A percentile compares a stretch with the other conserved stretches of the same genome.
These are phyloP conservation scores for Misgurnus anguillicaudatus DNA, from an alignment of 2,113 vertebrate genomes.

Conservation along the genomic window DNA sequence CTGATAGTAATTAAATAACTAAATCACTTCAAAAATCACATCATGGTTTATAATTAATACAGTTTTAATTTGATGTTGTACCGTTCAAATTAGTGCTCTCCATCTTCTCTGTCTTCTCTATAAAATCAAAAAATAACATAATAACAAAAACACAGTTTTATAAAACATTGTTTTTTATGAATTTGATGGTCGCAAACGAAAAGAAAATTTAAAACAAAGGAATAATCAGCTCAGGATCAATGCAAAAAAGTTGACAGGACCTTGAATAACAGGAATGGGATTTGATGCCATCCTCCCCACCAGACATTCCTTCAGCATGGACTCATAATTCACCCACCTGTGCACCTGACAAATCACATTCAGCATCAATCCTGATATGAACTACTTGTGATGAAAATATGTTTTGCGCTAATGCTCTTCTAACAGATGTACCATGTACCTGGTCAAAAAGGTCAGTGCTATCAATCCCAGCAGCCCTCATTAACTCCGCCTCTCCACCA, in stretches of 20 bases:
- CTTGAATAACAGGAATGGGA: constrained; percentile 71
- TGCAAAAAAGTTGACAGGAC: constrained; percentile 64
- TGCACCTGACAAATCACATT: constrained; percentile 79
- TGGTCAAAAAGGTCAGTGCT: constrained; percentile 95
- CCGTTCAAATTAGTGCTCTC: constrained; percentile 39
- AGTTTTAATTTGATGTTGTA: constrained; percentile 14
- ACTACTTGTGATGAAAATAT: neutral
- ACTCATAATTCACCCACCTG: constrained; percentile 98
- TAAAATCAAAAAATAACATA: constrained; percentile 12
- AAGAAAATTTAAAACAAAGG: too few species aligned
- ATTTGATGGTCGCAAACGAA: too few species aligned
- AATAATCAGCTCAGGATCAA: too few species aligned
- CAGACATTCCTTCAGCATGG: constrained; percentile 95
- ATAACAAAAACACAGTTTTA: neutral
- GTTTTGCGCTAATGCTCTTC: neutral
- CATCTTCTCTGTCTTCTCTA: constrained; percentile 34
- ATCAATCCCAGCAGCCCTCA: constrained; percentile 91
- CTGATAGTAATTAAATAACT: constrained; percentile 44
- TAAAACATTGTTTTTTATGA: too few species aligned
- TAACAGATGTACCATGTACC: constrained; percentile 67
- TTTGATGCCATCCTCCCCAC: constrained; percentile 90
- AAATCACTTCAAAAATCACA: neutral
- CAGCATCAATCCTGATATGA: neutral
- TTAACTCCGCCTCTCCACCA: constrained; percentile 92
- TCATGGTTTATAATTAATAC: neutral